Evolutionary conservation across 2,113 vertebrate species (phyloP).

Genomic region (Cyanistes caeruleus): DNA sequence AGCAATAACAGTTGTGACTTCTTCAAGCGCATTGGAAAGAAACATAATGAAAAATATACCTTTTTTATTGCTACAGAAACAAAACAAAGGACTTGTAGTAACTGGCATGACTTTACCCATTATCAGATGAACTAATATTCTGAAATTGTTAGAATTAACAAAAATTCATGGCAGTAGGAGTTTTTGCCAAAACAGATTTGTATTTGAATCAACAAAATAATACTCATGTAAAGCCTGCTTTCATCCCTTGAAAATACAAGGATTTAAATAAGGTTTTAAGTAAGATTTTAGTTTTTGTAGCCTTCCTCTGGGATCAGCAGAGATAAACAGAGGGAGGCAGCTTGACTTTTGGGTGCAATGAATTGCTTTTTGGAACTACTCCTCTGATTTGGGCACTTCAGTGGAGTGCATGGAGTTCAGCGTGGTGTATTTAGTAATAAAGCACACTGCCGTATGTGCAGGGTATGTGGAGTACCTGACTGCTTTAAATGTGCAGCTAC

Average conservation of each 20-base stretch:
- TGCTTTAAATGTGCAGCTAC: background rate
- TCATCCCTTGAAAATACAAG: background rate
- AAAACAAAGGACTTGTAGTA: background rate
- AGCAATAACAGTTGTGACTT: background rate
- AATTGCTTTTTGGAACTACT: background rate
- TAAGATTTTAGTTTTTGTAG: background rate
- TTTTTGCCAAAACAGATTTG: background rate
- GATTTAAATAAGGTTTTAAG: background rate
- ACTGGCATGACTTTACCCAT: background rate
- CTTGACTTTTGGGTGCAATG: background rate
- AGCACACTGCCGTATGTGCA: fast-evolving
- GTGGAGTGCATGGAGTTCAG: background rate
- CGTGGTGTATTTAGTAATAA: fast-evolving
- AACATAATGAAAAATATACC: background rate
- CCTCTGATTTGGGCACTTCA: background rate
- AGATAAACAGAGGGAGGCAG: background rate
- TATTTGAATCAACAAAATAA: background rate
- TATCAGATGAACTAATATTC: background rate
- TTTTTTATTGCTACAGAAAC: background rate
- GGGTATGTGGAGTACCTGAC: background rate
- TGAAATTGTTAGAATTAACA: background rate
- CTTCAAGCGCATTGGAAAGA: background rate
- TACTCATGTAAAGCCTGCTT: background rate
- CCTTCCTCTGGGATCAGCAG: background rate
- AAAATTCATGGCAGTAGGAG: background rate